Conservation (phyloP, 2,113 vertebrate genomes). For the Cephalopterus ornatus region DNA sequence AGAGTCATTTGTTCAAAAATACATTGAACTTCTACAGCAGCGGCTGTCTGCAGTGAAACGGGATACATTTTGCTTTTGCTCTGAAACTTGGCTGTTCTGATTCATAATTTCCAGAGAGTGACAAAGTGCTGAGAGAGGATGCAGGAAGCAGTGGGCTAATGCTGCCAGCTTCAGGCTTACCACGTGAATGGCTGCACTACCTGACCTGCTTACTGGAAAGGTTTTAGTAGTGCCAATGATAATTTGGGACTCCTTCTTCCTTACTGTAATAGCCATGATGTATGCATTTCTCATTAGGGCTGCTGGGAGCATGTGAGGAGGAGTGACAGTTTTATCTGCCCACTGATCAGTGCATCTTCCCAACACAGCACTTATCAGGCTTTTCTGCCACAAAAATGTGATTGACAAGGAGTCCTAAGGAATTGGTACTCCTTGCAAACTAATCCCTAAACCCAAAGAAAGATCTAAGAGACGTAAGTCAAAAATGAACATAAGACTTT, state of each 20-base stretch:
- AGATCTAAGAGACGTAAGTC: not conserved
- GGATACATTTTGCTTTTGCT: not conserved
- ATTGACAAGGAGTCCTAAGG: not conserved
- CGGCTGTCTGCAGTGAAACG: not conserved
- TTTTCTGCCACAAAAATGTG: not conserved
- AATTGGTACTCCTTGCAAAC: not conserved
- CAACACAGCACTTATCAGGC: not conserved
- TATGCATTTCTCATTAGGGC: not conserved
- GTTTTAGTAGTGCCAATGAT: not conserved
- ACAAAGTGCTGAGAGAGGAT: not conserved
- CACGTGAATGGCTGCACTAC: rapidly evolving
- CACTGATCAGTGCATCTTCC: not conserved
- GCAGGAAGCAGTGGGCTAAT: not conserved
- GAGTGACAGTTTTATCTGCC: not conserved
- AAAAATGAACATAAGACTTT: not conserved
- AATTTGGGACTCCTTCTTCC: not conserved
- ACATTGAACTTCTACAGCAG: not conserved
- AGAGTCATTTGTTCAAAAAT: not conserved
- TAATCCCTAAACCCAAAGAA: not conserved
- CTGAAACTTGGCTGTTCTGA: not conserved
- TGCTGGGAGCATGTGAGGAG: not conserved
- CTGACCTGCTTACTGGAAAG: not conserved
- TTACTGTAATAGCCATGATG: not conserved
- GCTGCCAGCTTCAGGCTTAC: not conserved
- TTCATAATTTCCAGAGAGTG: not conserved